Evolutionary conservation across 2,888 invertebrate species (phyloP), one percentile per base, ranked within the genome.

Genomic region (Thumatha senex): DNA sequence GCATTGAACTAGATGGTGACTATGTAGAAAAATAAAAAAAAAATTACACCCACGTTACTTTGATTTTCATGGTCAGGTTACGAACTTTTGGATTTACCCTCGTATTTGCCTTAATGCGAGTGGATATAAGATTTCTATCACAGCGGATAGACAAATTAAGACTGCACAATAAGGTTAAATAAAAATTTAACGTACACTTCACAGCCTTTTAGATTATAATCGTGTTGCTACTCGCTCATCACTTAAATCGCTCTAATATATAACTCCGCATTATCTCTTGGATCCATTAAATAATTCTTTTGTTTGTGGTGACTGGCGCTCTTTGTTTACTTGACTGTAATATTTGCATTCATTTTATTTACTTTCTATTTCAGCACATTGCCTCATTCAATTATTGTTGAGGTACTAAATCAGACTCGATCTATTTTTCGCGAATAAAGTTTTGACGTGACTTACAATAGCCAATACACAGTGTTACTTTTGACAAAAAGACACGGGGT

Each of bases 261-360:
- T 54, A 56, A 62, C 61, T 65, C 61, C 61, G 61, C 61, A 60
- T 58, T 71, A 73, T 75, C 77, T 64, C 40, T 46, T 39, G 56
- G 67, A 76, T 72, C 62, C 63, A 76, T 74, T 78, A 72, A 72
- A 71, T 63, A 75, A 73, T 76, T 79, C 74, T 76, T 84, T 84
- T 85, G 84, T 84, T 68, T 73, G 58, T 61, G 50, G 58, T 80
- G 82, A 82, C 82, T 84, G 80, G 80, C 78, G 65, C 67, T 73
- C 75, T 74, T 52, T 39, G 61, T 58, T 48, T 40, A 65, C 47
- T 67, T 73, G 70, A 60, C 65, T 63, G 54, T 71, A 63, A 51
- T 62, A 55, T 56, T 61, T 55, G 65, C 61, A 63, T 66, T 63
- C 59, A 63, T 61, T 70, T 63, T 48, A 51, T 71, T 63, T 48